Conservation (phyloP, 2,113 vertebrate genomes). For the Calonectris borealis region DNA sequence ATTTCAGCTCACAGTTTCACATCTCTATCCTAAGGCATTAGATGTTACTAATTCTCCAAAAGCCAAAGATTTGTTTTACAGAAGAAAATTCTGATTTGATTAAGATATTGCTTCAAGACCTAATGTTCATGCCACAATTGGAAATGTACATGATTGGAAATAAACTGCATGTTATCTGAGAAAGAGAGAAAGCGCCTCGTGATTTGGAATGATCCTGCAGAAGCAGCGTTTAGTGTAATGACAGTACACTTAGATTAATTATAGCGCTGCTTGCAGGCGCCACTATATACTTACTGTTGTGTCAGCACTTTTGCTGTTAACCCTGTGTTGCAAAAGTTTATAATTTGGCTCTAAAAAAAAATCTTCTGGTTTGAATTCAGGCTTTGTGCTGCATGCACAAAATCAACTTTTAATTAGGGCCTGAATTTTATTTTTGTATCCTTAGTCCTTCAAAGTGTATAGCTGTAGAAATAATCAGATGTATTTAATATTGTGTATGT, state of each 20-base stretch:
- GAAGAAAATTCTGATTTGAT: slow-evolving; percentile 76
- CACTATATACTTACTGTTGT: slow-evolving; percentile 48
- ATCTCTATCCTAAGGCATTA: slow-evolving; percentile 72
- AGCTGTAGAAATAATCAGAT: neutral
- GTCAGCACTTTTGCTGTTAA: slow-evolving; percentile 69
- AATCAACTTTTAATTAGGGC: neutral
- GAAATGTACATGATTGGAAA: slow-evolving; percentile 60
- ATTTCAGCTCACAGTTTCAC: slow-evolving; percentile 77
- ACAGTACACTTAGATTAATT: slow-evolving; percentile 79
- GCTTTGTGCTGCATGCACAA: neutral
- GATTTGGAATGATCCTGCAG: slow-evolving; percentile 69
- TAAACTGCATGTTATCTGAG: slow-evolving; percentile 70
- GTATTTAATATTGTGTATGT: neutral
- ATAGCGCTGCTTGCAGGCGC: slow-evolving; percentile 58
- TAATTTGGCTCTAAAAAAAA: slow-evolving; percentile 1
- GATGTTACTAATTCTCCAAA: slow-evolving; percentile 76
- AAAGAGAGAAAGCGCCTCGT: slow-evolving; percentile 17
- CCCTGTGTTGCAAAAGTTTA: slow-evolving; percentile 47
- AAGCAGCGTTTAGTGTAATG: slow-evolving; percentile 74
- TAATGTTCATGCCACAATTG: slow-evolving; percentile 50
- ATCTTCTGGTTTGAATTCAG: neutral
- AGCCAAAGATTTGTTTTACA: slow-evolving; percentile 76
- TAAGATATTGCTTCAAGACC: slow-evolving; percentile 73
- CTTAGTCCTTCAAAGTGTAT: neutral
- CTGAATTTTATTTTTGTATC: neutral